Conservation (phyloP, 2,113 vertebrate species). For the Lagopus muta region DNA sequence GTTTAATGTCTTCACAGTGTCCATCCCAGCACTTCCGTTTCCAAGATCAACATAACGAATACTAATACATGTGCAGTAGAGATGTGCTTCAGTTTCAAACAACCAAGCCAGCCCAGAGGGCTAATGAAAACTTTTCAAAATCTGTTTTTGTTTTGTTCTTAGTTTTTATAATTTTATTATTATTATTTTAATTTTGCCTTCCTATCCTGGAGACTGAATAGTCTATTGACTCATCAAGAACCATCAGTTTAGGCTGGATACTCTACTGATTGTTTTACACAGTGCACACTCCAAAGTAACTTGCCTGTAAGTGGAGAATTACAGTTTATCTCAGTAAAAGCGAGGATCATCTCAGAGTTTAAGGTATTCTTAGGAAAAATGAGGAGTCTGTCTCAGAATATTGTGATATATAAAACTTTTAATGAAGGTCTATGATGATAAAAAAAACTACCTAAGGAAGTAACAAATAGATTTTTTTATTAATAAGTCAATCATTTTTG, state of each 20-base stretch:
- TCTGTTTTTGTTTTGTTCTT: not conserved
- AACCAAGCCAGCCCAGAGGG: rapidly evolving
- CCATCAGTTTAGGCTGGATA: not conserved
- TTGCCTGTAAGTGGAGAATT: not conserved
- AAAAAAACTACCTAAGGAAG: not conserved
- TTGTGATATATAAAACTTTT: not conserved
- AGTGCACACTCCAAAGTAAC: not conserved
- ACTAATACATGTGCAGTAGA: not conserved
- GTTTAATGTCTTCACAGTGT: not conserved
- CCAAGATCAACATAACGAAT: not conserved
- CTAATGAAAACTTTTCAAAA: not conserved
- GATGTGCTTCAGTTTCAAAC: not conserved
- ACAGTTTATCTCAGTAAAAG: not conserved
- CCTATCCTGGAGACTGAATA: not conserved
- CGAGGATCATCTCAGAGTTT: not conserved
- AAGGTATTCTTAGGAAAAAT: not conserved
- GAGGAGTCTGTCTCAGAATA: not conserved
- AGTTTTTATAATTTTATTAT: not conserved
- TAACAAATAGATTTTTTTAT: not conserved
- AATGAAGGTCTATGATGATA: not conserved
- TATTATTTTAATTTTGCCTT: not conserved
- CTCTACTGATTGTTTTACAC: not conserved
- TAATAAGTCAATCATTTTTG: not conserved
- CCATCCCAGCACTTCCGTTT: not conserved
- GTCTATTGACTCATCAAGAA: not conserved